These are phyloP conservation scores for Mormyrus hasselquistii DNA, from an alignment of 2,797 vertebrate species.

Conservation along the genomic window DNA sequence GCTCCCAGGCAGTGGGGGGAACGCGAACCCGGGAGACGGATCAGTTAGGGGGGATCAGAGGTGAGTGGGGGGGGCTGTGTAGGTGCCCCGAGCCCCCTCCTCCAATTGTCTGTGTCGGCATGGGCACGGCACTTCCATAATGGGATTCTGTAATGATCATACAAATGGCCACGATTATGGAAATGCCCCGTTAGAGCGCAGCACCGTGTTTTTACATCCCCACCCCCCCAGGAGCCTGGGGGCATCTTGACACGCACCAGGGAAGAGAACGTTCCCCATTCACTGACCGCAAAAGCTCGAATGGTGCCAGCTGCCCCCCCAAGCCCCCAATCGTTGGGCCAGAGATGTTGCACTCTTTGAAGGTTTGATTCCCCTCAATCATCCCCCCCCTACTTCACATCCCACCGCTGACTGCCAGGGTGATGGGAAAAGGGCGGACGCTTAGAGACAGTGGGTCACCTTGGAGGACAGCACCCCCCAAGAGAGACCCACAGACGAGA, in stretches of 20 bases:
- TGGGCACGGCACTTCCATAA: neutral
- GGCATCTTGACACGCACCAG: constrained; percentile 29
- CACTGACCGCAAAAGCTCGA: constrained; percentile 38
- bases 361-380: constrained; percentile 22
- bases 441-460: constrained; percentile 16
- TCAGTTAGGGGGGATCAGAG: constrained; percentile 38
- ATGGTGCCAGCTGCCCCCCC: constrained; percentile 18
- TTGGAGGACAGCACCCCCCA: neutral
- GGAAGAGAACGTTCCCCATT: constrained; percentile 28
- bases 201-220: constrained; percentile 16
- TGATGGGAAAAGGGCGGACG: constrained; percentile 14
- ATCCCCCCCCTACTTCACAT: neutral
- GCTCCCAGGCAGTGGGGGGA: constrained; percentile 39
- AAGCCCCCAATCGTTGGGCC: constrained; percentile 1
- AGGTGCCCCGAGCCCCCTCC: constrained; percentile 13
- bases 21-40: constrained; percentile 40
- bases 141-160: constrained; percentile 34
- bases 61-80: constrained; percentile 14
- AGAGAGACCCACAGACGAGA: neutral
- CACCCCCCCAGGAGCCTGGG: neutral
- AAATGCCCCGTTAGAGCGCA: constrained; percentile 30
- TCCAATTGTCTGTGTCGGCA: neutral
- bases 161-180: constrained; percentile 40
- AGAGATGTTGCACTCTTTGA: constrained; percentile 12
- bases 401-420: neutral